These are phyloP conservation scores for Oreochromis spilurus DNA, from an alignment of 2,113 vertebrate genomes.

Conservation along the genomic window DNA sequence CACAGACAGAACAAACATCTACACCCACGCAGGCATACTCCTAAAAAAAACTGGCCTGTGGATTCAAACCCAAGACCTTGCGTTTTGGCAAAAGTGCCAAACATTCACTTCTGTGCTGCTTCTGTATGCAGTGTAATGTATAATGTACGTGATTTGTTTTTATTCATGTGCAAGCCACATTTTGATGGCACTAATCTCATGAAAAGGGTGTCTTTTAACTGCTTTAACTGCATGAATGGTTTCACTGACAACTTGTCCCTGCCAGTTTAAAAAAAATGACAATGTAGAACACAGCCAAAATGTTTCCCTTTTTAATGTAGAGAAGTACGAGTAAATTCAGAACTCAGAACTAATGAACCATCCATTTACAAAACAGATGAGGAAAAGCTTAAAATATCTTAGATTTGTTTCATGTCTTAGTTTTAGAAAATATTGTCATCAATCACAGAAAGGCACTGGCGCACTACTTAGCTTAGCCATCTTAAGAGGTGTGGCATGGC, in stretches of 20 bases:
- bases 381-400: not conserved
- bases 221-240: not conserved
- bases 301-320: not conserved
- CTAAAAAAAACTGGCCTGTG: not conserved
- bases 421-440: not conserved
- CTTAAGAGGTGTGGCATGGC: not conserved
- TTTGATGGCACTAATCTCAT: not conserved
- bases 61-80: not conserved
- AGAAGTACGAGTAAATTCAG: not conserved
- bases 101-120: not conserved
- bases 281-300: not conserved
- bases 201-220: not conserved
- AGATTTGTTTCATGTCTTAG: not conserved
- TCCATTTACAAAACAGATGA: not conserved
- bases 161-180: not conserved
- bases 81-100: not conserved
- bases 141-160: not conserved
- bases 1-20: not conserved
- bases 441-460: not conserved
- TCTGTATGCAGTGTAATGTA: not conserved
- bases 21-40: not conserved
- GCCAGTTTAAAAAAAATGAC: not conserved
- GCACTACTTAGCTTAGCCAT: not conserved
- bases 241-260: not conserved
- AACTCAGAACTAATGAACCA: not conserved